Conservation (phyloP, 2,888 invertebrate genomes). For the Bibio marci region DNA sequence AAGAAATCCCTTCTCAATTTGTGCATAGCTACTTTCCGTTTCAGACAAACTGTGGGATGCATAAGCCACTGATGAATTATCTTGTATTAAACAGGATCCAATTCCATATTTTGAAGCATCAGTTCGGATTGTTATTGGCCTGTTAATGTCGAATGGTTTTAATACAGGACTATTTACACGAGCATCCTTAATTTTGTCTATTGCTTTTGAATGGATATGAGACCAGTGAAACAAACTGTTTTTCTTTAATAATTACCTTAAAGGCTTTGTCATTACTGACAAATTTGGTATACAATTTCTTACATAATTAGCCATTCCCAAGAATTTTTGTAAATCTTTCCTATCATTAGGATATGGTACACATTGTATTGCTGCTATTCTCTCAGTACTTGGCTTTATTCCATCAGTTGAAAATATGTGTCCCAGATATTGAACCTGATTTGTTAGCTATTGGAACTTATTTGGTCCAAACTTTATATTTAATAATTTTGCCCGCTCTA, state of each 20-base stretch:
- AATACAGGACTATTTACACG: slow-evolving; percentile 9
- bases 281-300: slow-evolving; percentile 8
- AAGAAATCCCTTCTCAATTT: slow-evolving; percentile 24
- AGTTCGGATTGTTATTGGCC: slow-evolving; percentile 15
- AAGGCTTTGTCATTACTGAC: background rate
- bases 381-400: slow-evolving; percentile 10
- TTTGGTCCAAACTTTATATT: slow-evolving; percentile 13
- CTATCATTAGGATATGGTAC: slow-evolving; percentile 7
- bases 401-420: slow-evolving; percentile 12
- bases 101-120: slow-evolving; percentile 14
- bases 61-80: slow-evolving; percentile 18
- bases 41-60: slow-evolving; percentile 17
- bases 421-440: slow-evolving; percentile 14
- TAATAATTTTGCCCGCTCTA: slow-evolving; percentile 8
- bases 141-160: slow-evolving; percentile 13
- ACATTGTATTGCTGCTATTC: slow-evolving; percentile 9
- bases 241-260: background rate
- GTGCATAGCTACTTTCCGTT: slow-evolving; percentile 18
- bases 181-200: background rate
- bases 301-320: slow-evolving; percentile 11
- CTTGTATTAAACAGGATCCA: slow-evolving; percentile 19
- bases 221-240: background rate
- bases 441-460: slow-evolving; percentile 13
- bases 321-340: slow-evolving; percentile 7
- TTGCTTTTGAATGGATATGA: background rate